These are phyloP conservation scores for Megamerina dolium DNA, from an alignment of 2,888 invertebrate species.

Conservation along the genomic window DNA sequence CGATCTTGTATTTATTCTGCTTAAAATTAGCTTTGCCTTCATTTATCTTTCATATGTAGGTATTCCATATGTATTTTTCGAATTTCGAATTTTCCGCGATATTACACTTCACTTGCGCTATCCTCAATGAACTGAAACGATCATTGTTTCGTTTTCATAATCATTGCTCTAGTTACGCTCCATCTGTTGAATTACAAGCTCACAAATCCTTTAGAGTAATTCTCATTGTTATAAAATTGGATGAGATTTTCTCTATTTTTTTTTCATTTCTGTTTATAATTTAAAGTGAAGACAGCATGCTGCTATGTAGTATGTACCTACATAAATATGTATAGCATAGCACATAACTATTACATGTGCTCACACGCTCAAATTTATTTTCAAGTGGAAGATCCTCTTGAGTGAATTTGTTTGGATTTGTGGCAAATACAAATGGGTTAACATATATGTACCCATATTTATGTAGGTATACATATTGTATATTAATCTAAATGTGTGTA, in stretches of 20 bases:
- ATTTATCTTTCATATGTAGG: constrained; percentile 1
- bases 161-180: constrained; percentile 25
- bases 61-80: background rate
- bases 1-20: constrained; percentile 4
- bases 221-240: no score
- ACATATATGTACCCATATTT: background rate
- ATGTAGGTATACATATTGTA: background rate
- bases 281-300: no score
- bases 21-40: constrained; percentile 3
- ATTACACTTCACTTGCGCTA: constrained; percentile 32
- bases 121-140: constrained; percentile 32
- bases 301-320: no score
- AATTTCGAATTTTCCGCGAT: constrained; percentile 10
- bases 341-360: no score
- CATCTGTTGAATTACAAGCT: no score
- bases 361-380: no score
- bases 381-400: background rate
- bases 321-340: no score
- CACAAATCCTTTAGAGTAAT: no score
- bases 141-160: constrained; percentile 6
- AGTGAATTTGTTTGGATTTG: background rate
- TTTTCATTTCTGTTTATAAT: no score
- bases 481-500: no score
- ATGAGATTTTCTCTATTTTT: no score
- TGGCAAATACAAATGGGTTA: background rate